Conservation (phyloP, 2,888 invertebrate genomes). For the Idaea biselata region DNA sequence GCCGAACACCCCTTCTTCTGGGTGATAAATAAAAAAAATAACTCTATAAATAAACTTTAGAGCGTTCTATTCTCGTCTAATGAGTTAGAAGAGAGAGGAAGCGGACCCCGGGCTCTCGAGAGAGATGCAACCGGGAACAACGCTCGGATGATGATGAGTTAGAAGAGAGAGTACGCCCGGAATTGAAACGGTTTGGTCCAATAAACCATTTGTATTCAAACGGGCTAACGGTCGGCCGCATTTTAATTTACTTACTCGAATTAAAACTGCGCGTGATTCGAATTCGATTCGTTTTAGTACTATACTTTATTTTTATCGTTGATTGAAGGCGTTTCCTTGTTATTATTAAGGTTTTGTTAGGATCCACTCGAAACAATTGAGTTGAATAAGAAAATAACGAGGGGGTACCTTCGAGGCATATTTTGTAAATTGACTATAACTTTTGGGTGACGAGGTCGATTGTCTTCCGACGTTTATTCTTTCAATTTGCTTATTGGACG, state of each 20-base stretch:
- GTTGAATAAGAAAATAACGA: constrained; percentile 2
- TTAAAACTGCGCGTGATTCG: constrained; percentile 78
- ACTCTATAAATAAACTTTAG: constrained; percentile 60
- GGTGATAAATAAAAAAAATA: constrained; percentile 56
- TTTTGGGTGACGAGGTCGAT: constrained; percentile 49
- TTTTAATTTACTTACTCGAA: constrained; percentile 80
- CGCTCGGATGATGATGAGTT: too few relatives aligned
- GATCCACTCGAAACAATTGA: constrained; percentile 32
- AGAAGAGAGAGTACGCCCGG: constrained; percentile 43
- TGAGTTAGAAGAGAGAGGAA: constrained; percentile 54
- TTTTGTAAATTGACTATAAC: constrained; percentile 59
- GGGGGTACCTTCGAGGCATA: constrained; percentile 38
- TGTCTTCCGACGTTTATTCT: constrained; percentile 54
- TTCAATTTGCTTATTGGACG: constrained; percentile 48
- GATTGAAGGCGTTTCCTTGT: constrained; percentile 66
- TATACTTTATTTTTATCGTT: constrained; percentile 74
- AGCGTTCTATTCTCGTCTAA: constrained; percentile 53
- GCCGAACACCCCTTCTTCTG: constrained; percentile 49
- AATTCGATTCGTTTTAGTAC: constrained; percentile 61
- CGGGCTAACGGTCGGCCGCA: constrained; percentile 61
- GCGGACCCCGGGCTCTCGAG: too few relatives aligned
- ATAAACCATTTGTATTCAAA: constrained; percentile 79
- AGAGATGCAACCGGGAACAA: too few relatives aligned
- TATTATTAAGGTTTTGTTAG: constrained; percentile 48
- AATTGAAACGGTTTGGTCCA: constrained; percentile 66